Evolutionary conservation across 2,113 vertebrate genomes (phyloP), one percentile per base, ranked within the genome.

Genomic region (Ursus arctos): DNA sequence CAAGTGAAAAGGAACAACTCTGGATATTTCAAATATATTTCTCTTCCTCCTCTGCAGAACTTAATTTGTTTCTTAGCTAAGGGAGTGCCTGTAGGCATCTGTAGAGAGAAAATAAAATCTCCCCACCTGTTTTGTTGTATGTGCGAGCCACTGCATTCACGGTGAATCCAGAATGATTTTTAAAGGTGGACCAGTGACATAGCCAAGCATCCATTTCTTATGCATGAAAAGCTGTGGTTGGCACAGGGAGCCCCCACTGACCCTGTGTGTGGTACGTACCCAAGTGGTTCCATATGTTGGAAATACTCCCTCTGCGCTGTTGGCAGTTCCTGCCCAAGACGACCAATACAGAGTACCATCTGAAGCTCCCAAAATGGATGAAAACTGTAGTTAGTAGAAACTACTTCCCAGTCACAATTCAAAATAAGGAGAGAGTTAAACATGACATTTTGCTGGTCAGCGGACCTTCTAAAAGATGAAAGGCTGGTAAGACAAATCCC

Each of bases 51-150:
- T 97, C 15, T 28, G 81, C 53, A 96, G 85, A 97, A 95, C 43
- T 69, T 91, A 91, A 94, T 97, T 98, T 96, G 43, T 53, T 98
- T 87, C 59, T 71, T 40, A 83, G 92, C 40, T 98, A 53, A 98
- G 91, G 16, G 90, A 72, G 61, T 91, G 19, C 40, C 81, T 98
- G 77, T 97, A 89, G 82, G 13, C 61, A 51, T 97, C 93, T 94
- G 83, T 71, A 65, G 61, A 98, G 49, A 80, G 40, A 85, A 94
- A 96, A 82, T 21, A 95, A 97, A 97, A 76, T 77, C 69, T 59
- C 49, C 16, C 61, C 92, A 43, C 33, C 19, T 79, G 33, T 49
- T 57, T 55, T 95, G 0, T 72, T 96, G 91, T 51, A 22, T 95
- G 36, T 15, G 81, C 59, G 10, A 96, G 43, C 31, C 22, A 61